Conservation (phyloP, 2,113 vertebrate genomes). For the Probosciger aterrimus region DNA sequence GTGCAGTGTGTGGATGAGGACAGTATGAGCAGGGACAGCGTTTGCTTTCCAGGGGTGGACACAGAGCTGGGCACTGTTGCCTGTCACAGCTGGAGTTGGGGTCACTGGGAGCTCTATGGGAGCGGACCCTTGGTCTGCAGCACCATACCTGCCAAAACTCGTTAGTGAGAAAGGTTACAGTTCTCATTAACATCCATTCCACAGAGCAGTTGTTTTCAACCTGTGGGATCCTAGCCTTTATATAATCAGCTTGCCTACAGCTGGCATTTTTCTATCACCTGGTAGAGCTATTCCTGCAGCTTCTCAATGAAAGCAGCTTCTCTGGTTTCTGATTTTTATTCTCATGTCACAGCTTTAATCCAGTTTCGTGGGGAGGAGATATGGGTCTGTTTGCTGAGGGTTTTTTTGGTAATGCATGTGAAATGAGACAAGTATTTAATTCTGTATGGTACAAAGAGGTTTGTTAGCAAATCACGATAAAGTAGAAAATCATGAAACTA, state of each 20-base stretch:
- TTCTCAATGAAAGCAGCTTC: background rate
- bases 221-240: background rate
- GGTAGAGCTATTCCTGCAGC: background rate
- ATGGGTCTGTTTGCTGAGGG: background rate
- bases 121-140: background rate
- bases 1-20: fast-evolving
- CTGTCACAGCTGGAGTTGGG: background rate
- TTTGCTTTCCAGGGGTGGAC: background rate
- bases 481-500: background rate
- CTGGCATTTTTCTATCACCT: background rate
- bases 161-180: background rate
- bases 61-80: background rate
- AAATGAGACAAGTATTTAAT: background rate
- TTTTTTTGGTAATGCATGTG: background rate
- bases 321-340: background rate
- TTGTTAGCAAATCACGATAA: background rate
- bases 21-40: fast-evolving
- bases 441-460: background rate
- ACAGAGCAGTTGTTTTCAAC: background rate
- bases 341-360: background rate
- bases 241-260: background rate
- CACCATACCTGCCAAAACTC: background rate
- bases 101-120: background rate
- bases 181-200: background rate
- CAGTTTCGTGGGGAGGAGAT: background rate